phyloP scores from a whole-genome alignment of 1,140 invertebrate genomes.

The Aphelenchoides besseyi region DNA sequence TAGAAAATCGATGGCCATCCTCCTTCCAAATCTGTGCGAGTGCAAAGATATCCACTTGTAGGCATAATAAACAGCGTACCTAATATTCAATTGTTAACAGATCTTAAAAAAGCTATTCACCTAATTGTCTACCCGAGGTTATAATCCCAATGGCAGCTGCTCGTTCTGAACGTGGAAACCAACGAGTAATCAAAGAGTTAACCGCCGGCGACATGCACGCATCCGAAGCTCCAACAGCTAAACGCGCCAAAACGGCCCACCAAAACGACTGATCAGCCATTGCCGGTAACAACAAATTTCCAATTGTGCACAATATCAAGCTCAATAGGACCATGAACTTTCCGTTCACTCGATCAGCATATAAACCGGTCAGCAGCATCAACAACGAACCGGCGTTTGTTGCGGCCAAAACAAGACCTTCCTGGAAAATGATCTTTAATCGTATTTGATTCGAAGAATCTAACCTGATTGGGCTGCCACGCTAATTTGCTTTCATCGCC shows the following conservation, averaged over 20 bases:
- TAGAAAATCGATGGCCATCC: slow-evolving; percentile 62
- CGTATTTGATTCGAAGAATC: slow-evolving; percentile 12
- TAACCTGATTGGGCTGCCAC: slow-evolving; percentile 55
- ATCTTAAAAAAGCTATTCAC: slow-evolving; percentile 24
- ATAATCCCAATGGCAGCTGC: slow-evolving; percentile 62
- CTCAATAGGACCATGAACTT: slow-evolving; percentile 56
- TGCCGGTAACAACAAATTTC: slow-evolving; percentile 54
- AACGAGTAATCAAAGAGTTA: slow-evolving; percentile 59
- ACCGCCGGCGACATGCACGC: slow-evolving; percentile 59
- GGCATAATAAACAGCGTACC: slow-evolving; percentile 60
- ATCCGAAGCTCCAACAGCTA: slow-evolving; percentile 56
- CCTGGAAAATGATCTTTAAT: slow-evolving; percentile 40
- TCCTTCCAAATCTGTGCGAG: slow-evolving; percentile 55
- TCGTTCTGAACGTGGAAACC: slow-evolving; percentile 56
- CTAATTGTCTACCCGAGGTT: slow-evolving; percentile 60
- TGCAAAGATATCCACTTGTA: slow-evolving; percentile 61
- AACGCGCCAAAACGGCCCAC: slow-evolving; percentile 51
- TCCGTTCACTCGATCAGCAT: slow-evolving; percentile 57
- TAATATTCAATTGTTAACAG: too few species aligned
- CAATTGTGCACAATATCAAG: slow-evolving; percentile 50
- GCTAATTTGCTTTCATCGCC: slow-evolving; percentile 57
- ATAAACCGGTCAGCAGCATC: slow-evolving; percentile 58
- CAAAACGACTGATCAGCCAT: slow-evolving; percentile 55
- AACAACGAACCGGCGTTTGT: slow-evolving; percentile 60
- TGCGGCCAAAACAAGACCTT: slow-evolving; percentile 58